Evolutionary conservation across 2,797 vertebrate species (phyloP), one percentile per base, ranked within the genome.

Genomic region (Chrysocyon brachyurus): DNA sequence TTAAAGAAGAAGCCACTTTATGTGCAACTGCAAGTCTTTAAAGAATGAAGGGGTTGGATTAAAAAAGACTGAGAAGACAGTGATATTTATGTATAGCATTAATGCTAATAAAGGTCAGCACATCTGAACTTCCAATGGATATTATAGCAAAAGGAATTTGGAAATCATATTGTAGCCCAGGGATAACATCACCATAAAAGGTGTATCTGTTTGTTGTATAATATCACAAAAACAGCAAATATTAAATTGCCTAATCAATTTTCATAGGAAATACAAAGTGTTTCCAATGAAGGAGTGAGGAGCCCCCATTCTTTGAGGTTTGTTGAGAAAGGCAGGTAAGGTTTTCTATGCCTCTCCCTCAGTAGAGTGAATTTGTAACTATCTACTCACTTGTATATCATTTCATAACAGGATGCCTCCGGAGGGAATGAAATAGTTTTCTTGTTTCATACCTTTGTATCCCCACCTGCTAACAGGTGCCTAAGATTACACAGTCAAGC

Each of bases 1-100:
- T 95, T 95, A 91, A 89, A 75, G 26, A 89, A 9, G 19, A 94
- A 78, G 12, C 2, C 24, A 95, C 52, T 92, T 96, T 64, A 92
- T 61, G 46, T 46, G 26, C 24, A 68, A 49, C 40, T 87, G 6
- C 19, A 84, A 63, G 49, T 75, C 40, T 75, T 22, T 26, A 83
- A 79, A 87, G 8, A 24, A 81, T 46, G 40, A 46, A 46, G 40
- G 8, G 19, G 10, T 56, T 95, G 14, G 57, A 57, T 87, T 17
- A 56, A 94, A 52, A 4, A 40, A 77, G 5, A 22, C 24, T 86
- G 64, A 57, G 16, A 87, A 92, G 16, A 78, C 0, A 70, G 22
- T 59, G 63, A n/a, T 36, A 86, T 33, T 84, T 90, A 36, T 10
- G 16, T 6, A 68, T 11, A 68, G 66, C 2, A 21, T 68, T 33